These are phyloP conservation scores for Chaetodon auriga DNA, from an alignment of 2,113 vertebrate species.

Conservation along the genomic window DNA sequence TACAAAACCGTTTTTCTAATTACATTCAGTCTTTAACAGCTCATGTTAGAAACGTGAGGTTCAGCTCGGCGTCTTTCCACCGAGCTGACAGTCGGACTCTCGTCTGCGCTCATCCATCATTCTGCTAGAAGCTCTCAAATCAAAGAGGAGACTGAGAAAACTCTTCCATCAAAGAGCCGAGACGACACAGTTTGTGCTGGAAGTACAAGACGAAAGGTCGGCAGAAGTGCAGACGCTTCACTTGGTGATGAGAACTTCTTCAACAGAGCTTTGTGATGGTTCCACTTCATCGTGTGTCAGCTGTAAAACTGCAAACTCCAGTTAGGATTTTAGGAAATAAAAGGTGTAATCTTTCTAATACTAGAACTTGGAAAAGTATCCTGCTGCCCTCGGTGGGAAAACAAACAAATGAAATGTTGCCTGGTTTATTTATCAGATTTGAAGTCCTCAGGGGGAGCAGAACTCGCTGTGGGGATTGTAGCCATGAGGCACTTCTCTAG, in stretches of 20 bases:
- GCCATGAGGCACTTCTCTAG: constrained; percentile 77
- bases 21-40: constrained; percentile 68
- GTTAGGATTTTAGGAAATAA: background rate
- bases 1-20: constrained; percentile 53
- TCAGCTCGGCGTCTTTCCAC: constrained; percentile 27
- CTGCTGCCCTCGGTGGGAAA: constrained; percentile 1
- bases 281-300: background rate
- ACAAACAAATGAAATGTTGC: background rate
- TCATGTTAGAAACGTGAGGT: constrained; percentile 19
- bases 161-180: background rate
- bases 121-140: background rate
- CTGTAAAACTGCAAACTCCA: background rate
- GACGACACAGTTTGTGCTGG: background rate
- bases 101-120: background rate
- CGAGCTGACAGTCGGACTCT: no score
- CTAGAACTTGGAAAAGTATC: background rate
- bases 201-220: background rate
- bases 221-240: background rate
- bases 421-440: background rate
- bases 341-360: background rate
- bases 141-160: background rate
- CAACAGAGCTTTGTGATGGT: no score
- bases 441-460: background rate
- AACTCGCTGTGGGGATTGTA: background rate
- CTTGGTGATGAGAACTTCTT: background rate